Base-by-base conservation (phyloP, 2,113 vertebrate genomes). In the Athene noctua region DNA sequence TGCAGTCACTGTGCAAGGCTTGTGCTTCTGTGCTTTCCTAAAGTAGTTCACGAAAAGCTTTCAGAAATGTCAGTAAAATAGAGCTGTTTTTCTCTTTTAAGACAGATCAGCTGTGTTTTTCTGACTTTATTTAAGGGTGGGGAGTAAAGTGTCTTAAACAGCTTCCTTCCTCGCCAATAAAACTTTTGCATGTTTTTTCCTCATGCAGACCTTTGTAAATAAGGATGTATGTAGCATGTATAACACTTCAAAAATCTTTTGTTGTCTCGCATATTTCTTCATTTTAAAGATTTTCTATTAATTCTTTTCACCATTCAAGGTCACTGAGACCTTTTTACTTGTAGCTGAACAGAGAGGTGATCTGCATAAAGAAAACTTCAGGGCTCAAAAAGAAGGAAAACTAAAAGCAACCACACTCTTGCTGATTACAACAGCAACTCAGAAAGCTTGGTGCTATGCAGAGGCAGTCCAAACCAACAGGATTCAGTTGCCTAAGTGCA, bases 151-250 rank as follows among this genome's bases (percentile, higher is more conserved):
- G 38, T 94, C n/a, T 85, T 58, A 57, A 90, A 82, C 23, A 72
- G 34, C n/a, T 65, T 83, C 49, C 38, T 95, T 86, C 42, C 66
- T 92, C 40, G 61, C 32, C 36, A 68, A 30, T 25, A 94, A 85
- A 83, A 23, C 15, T 29, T 54, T 63, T 68, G 8, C 58, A 29
- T 54, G 15, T 12, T 83, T 72, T 59, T 90, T 66, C 63, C 52
- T 95, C 72, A 58, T 17, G 18, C 0, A 1, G 19, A 42, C 20
- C 36, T 74, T 67, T 1, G 2, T 36, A 90, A 92, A 61, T 74
- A 61, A 57, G 27, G 51, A 62, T 63, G 17, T 46, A 34, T 19
- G 30, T 32, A 68, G n/a, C 44, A 46, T 29, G 20, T 22, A 77
- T 38, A 15, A 61, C 26, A 22, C 15, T 85, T 88, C 8, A n/a